Evolutionary conservation across 2,797 vertebrate genomes (phyloP).

Genomic region (Setipinna tenuifilis): DNA sequence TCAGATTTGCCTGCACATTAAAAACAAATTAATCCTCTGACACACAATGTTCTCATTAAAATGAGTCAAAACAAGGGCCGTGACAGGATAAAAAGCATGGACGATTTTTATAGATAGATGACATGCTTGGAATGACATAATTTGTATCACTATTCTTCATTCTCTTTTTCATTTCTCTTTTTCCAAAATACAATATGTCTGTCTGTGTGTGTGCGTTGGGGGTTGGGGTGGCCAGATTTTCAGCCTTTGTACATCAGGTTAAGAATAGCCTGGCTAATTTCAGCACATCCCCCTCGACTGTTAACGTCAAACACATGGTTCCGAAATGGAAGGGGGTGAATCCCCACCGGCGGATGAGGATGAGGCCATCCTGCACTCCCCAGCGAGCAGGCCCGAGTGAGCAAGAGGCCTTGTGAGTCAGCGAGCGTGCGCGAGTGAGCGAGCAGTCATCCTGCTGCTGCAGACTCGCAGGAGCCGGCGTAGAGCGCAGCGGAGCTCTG

Average conservation of each 20-base stretch:
- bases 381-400: slow-evolving; percentile 30
- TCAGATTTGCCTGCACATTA: slow-evolving; percentile 9
- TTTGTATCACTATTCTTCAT: neutral
- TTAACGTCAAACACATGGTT: slow-evolving; percentile 25
- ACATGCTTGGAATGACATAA: slow-evolving; percentile 12
- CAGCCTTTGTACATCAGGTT: slow-evolving; percentile 11
- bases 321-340: slow-evolving; percentile 25
- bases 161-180: no score
- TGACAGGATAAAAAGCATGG: slow-evolving; percentile 18
- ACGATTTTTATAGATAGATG: neutral
- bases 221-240: neutral
- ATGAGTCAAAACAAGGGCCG: neutral
- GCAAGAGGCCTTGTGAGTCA: slow-evolving; percentile 42
- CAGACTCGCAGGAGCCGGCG: slow-evolving; percentile 31
- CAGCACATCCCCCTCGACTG: neutral
- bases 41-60: slow-evolving; percentile 23
- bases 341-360: slow-evolving; percentile 30
- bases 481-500: slow-evolving; percentile 29
- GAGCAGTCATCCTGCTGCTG: neutral
- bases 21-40: slow-evolving; percentile 8
- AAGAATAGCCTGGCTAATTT: slow-evolving; percentile 25
- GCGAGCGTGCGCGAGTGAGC: neutral
- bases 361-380: slow-evolving; percentile 6
- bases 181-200: neutral
- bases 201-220: no score